Evolutionary conservation across 2,888 invertebrate genomes (phyloP).

Genomic region (Epsilonema sp.): DNA sequence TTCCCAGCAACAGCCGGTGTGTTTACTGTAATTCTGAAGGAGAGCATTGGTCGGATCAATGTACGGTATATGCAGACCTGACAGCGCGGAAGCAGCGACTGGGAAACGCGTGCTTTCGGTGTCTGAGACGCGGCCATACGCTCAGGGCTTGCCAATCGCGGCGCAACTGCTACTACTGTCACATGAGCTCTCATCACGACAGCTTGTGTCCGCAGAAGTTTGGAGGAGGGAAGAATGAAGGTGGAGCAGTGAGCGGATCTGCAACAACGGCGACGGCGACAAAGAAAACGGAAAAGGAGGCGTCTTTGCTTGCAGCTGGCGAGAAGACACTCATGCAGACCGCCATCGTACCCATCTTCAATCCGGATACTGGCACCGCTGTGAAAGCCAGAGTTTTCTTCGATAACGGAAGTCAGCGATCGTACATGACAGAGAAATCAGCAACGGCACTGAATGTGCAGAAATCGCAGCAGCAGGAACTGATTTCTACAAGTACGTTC

Average conservation of each 20-base stretch:
- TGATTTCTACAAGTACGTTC: too few relatives aligned
- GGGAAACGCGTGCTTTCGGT: constrained; percentile 1
- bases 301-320: neutral
- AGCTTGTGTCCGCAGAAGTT: constrained; percentile 3
- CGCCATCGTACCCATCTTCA: neutral
- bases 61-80: neutral
- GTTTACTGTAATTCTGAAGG: too few relatives aligned
- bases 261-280: neutral
- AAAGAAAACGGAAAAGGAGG: neutral
- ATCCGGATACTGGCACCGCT: neutral
- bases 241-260: too few relatives aligned
- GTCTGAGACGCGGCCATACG: neutral
- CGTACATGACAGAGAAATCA: neutral
- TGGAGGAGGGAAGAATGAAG: neutral
- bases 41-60: constrained; percentile 1
- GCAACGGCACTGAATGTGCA: too few relatives aligned
- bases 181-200: neutral
- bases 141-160: neutral
- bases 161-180: neutral
- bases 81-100: neutral
- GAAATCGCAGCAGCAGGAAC: too few relatives aligned
- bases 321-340: constrained; percentile 1
- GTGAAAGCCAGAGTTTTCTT: neutral
- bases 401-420: neutral
- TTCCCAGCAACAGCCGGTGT: too few relatives aligned